phyloP scores from a whole-genome alignment of 2,888 invertebrate species.

The Temnothorax unifasciatus region DNA sequence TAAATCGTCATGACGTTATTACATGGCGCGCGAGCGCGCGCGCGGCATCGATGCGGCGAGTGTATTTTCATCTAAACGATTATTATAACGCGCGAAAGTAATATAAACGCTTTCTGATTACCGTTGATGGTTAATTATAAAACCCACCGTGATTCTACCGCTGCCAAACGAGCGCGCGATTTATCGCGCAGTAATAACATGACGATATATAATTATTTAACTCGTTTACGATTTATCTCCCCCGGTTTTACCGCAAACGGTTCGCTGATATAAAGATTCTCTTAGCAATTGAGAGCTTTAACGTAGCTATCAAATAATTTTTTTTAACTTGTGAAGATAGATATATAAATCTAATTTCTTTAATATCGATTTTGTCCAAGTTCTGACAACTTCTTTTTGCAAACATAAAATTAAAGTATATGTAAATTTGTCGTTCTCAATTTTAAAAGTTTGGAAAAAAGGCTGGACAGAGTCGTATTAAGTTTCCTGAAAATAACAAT shows the following conservation, averaged over 20 bases:
- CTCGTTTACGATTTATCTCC: slow-evolving; percentile 26
- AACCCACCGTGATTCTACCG: slow-evolving; percentile 24
- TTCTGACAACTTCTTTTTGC: background rate
- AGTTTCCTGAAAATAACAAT: background rate
- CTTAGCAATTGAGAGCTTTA: background rate
- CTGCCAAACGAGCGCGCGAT: slow-evolving; percentile 5
- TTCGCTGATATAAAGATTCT: background rate
- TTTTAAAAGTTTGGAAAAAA: background rate
- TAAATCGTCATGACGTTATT: slow-evolving; percentile 40
- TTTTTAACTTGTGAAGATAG: background rate
- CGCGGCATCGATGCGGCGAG: background rate
- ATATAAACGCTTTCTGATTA: slow-evolving; percentile 33
- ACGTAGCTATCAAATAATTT: background rate
- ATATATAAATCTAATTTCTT: background rate
- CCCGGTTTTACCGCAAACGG: background rate
- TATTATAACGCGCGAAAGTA: slow-evolving; percentile 45
- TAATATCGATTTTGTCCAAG: background rate
- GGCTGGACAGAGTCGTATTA: background rate
- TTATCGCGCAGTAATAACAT: slow-evolving; percentile 22
- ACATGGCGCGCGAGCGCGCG: background rate
- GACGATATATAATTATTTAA: background rate
- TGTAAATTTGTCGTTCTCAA: slow-evolving; percentile 19
- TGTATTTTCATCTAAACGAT: slow-evolving; percentile 44
- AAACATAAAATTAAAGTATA: background rate
- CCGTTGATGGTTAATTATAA: slow-evolving; percentile 40